Evolutionary conservation across 2,797 vertebrate genomes (phyloP).

Genomic region (Vipera ursinii): DNA sequence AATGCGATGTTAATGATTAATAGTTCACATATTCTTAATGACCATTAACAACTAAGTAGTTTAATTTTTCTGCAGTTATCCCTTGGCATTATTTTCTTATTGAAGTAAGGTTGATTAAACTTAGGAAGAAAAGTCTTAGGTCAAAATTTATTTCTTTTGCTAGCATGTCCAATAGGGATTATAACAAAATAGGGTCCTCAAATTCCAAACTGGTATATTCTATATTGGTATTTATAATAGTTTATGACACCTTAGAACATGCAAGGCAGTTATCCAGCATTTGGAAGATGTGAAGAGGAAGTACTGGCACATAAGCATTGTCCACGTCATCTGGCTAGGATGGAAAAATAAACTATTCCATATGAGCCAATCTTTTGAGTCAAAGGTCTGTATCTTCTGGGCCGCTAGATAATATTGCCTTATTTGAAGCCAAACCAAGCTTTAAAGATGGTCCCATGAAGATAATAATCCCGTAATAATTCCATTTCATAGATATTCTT

Average conservation of each 20-base stretch:
- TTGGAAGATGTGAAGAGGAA: conserved; percentile 67
- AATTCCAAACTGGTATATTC: conserved; percentile 48
- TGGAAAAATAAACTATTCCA: conserved; percentile 56
- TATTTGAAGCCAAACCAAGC: conserved; percentile 60
- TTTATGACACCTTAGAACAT: conserved; percentile 53
- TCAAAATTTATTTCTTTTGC: conserved; percentile 1
- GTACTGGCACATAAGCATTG: conserved; percentile 72
- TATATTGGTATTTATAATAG: conserved; percentile 49
- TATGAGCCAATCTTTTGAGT: conserved; percentile 52
- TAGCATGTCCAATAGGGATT: conserved; percentile 33
- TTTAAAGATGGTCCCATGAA: conserved; percentile 69
- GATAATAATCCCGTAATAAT: conserved; percentile 46
- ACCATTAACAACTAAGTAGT: conserved; percentile 38
- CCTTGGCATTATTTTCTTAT: neutral
- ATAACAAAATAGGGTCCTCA: conserved; percentile 46
- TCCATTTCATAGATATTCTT: conserved; percentile 63
- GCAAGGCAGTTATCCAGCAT: conserved; percentile 62
- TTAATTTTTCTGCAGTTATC: conserved; percentile 43
- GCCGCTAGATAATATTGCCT: conserved; percentile 63
- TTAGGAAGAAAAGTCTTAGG: neutral
- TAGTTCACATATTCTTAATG: neutral
- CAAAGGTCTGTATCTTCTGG: conserved; percentile 57
- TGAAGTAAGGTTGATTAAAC: conserved; percentile 6
- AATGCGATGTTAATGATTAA: conserved; percentile 17
- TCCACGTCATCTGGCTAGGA: conserved; percentile 61